These are phyloP conservation scores for Leptinotarsa lineolata DNA, from an alignment of 1,140 invertebrate species.

Conservation along the genomic window DNA sequence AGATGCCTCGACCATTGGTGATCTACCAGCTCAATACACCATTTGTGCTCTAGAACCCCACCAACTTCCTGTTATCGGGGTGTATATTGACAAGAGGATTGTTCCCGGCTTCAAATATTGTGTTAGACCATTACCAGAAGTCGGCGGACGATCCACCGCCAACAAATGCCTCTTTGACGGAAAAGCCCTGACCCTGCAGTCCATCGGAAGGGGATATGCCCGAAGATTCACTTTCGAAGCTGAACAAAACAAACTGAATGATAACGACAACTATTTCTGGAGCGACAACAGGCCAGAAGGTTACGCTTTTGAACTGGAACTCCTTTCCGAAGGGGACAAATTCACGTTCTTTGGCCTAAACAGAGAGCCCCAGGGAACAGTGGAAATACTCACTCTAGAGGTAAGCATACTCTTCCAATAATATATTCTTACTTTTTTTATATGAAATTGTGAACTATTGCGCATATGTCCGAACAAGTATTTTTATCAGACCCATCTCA, in stretches of 20 bases:
- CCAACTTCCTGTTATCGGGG: conserved; percentile 73
- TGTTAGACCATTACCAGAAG: conserved; percentile 65
- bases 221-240: conserved; percentile 75
- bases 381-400: conserved; percentile 66
- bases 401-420: conserved; percentile 54
- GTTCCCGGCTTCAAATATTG: conserved; percentile 76
- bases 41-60: conserved; percentile 64
- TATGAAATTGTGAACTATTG: background rate
- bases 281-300: conserved; percentile 74
- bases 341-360: conserved; percentile 71
- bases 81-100: conserved; percentile 73
- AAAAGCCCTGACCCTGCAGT: conserved; percentile 67
- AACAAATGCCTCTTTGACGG: conserved; percentile 64
- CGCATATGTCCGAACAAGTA: conserved; percentile 17
- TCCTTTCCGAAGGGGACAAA: conserved; percentile 70
- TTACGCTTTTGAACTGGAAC: conserved; percentile 73
- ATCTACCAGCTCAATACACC: conserved; percentile 67
- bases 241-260: conserved; percentile 65
- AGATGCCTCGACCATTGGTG: conserved; percentile 63
- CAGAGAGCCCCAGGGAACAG: conserved; percentile 64
- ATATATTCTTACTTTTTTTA: background rate
- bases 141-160: conserved; percentile 37
- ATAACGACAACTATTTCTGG: conserved; percentile 77
- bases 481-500: conserved; percentile 38
- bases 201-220: conserved; percentile 75